Conservation (phyloP, 2,797 vertebrate species). For the Lerista edwardsae region DNA sequence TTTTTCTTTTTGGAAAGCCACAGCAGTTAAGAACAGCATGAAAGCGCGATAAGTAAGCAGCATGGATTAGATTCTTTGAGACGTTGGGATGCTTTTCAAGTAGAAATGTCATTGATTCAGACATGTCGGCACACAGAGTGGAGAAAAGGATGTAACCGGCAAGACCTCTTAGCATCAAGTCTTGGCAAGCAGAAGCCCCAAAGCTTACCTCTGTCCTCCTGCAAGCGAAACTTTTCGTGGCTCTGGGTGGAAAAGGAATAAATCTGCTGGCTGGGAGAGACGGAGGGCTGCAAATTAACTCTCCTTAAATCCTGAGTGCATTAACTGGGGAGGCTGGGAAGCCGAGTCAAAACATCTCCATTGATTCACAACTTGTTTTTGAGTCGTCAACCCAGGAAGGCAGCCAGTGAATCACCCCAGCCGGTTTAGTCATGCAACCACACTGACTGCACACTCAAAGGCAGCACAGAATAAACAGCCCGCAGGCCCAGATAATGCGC, state of each 20-base stretch:
- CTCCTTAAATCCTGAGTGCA: constrained; percentile 57
- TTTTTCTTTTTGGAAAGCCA: neutral
- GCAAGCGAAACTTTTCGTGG: constrained; percentile 49
- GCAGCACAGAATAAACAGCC: constrained; percentile 70
- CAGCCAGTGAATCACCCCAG: constrained; percentile 71
- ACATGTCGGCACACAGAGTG: accelerated
- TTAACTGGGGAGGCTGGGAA: constrained; percentile 69
- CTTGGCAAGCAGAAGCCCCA: constrained; percentile 33
- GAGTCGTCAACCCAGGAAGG: constrained; percentile 67
- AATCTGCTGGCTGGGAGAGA: constrained; percentile 51
- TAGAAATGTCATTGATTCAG: no score
- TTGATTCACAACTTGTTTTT: constrained; percentile 76
- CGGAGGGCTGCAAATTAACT: constrained; percentile 52
- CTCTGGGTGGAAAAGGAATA: constrained; percentile 57
- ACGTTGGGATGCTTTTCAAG: no score
- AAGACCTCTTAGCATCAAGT: constrained; percentile 41
- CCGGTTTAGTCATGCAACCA: constrained; percentile 72
- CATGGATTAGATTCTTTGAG: neutral
- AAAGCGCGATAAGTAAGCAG: neutral
- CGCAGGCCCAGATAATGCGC: constrained; percentile 65
- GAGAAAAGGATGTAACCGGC: neutral
- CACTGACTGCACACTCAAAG: constrained; percentile 52
- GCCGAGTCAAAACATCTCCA: constrained; percentile 65
- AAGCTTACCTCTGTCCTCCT: constrained; percentile 49
- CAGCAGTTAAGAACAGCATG: no score